Percentiles rank a stretch among this genome's conserved stretches.
phyloP scores from a whole-genome alignment of 2,113 vertebrate genomes.

The Brachirus orientalis region DNA sequence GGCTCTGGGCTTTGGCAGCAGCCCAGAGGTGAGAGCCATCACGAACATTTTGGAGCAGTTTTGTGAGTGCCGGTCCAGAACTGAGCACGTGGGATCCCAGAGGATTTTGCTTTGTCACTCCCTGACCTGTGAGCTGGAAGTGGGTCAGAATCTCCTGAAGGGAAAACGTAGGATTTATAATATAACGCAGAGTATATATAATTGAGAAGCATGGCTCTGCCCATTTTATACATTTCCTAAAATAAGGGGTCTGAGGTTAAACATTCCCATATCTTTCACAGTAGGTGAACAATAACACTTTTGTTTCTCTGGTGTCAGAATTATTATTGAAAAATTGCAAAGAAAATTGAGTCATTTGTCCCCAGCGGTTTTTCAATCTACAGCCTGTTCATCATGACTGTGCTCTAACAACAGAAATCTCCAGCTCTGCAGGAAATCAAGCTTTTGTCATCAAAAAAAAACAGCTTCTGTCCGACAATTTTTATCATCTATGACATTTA shows the following conservation, averaged over 20 bases:
- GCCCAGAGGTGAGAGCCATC: conserved; percentile 36
- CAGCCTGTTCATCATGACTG: not conserved
- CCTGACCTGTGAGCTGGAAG: conserved; percentile 11
- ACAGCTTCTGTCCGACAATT: too few relatives aligned
- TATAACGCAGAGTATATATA: not conserved
- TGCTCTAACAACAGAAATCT: not conserved
- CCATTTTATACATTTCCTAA: too few relatives aligned
- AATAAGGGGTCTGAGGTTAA: not conserved
- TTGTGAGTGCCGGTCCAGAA: not conserved
- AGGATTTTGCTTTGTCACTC: conserved; percentile 25
- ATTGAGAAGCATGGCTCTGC: not conserved
- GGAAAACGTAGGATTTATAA: not conserved
- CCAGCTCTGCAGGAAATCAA: not conserved
- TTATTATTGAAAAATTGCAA: not conserved
- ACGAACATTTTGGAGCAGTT: conserved; percentile 34
- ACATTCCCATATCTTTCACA: too few relatives aligned
- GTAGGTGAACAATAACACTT: too few relatives aligned
- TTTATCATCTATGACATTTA: too few relatives aligned
- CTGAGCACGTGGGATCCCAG: conserved; percentile 10
- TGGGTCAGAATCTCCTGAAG: conserved; percentile 15
- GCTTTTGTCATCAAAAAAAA: too few relatives aligned
- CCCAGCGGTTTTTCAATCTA: not conserved
- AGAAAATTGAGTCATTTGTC: too few relatives aligned
- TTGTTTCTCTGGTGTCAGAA: not conserved
- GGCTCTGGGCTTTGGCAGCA: conserved; percentile 31